phyloP scores from a whole-genome alignment of 2,888 invertebrate species.

The Lithophane semibrunnea region DNA sequence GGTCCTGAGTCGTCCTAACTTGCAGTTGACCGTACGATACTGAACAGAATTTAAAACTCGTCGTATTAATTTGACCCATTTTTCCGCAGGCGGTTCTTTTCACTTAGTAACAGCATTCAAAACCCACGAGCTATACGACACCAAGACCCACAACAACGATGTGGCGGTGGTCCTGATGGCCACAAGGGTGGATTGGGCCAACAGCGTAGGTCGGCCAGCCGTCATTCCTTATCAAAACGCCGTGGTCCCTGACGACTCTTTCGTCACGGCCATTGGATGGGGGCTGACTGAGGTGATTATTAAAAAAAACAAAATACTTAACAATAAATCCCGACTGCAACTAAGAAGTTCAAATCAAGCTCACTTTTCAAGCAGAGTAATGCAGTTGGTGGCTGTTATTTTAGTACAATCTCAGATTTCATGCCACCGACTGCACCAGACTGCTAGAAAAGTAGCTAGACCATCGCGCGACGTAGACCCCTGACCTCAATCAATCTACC shows the following conservation, averaged over 20 bases:
- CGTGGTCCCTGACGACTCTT: conserved; percentile 70
- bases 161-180: conserved; percentile 77
- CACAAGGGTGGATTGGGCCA: conserved; percentile 60
- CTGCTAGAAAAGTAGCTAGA: too few species aligned
- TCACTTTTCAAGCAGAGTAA: too few species aligned
- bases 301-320: too few species aligned
- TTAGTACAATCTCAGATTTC: too few species aligned
- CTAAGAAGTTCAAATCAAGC: too few species aligned
- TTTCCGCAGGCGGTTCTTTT: conserved; percentile 73
- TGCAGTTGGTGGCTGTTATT: too few species aligned
- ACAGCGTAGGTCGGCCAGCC: conserved; percentile 59
- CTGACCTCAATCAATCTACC: too few species aligned
- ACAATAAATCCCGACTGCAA: too few species aligned
- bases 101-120: conserved; percentile 71
- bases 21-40: not conserved
- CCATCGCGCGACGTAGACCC: too few species aligned
- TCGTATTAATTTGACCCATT: not conserved
- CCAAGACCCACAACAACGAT: conserved; percentile 73
- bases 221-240: conserved; percentile 68
- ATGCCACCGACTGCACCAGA: too few species aligned
- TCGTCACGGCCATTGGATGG: conserved; percentile 80
- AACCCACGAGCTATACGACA: conserved; percentile 78
- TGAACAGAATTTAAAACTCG: not conserved
- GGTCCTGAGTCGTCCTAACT: not conserved
- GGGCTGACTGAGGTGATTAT: conserved; percentile 77